Conservation (phyloP, 2,113 vertebrate genomes). For the Hylia prasina region DNA sequence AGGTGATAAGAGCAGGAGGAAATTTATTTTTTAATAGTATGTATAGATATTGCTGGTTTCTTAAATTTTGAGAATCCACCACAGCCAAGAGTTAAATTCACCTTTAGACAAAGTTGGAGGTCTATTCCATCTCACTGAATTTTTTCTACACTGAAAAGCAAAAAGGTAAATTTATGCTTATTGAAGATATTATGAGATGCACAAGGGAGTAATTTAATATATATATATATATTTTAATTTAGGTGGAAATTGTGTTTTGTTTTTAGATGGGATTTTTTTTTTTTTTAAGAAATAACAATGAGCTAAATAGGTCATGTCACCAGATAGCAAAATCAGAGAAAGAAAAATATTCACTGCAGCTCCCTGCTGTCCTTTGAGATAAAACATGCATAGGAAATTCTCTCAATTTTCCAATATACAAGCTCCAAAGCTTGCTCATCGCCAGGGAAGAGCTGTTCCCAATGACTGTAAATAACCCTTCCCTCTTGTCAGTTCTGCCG, state of each 20-base stretch:
- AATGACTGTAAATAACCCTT: conserved; percentile 36
- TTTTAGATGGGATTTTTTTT: not conserved
- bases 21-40: not conserved
- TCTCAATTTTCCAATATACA: not conserved
- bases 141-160: not conserved
- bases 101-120: not conserved
- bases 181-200: not conserved
- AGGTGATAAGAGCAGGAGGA: not conserved
- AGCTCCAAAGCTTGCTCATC: not conserved
- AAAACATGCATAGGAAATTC: not conserved
- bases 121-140: not conserved
- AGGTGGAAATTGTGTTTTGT: rapidly evolving
- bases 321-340: not conserved
- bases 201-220: not conserved
- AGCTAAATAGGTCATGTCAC: not conserved
- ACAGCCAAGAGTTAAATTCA: not conserved
- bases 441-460: not conserved
- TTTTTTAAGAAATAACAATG: not conserved
- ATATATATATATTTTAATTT: not conserved
- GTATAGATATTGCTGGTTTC: not conserved
- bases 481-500: not conserved
- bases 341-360: not conserved
- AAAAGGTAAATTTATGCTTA: not conserved
- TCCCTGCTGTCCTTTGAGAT: not conserved
- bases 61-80: not conserved